Evolutionary conservation across 2,113 vertebrate genomes (phyloP), one percentile per base, ranked within the genome.

Genomic region (Dromas ardeola): DNA sequence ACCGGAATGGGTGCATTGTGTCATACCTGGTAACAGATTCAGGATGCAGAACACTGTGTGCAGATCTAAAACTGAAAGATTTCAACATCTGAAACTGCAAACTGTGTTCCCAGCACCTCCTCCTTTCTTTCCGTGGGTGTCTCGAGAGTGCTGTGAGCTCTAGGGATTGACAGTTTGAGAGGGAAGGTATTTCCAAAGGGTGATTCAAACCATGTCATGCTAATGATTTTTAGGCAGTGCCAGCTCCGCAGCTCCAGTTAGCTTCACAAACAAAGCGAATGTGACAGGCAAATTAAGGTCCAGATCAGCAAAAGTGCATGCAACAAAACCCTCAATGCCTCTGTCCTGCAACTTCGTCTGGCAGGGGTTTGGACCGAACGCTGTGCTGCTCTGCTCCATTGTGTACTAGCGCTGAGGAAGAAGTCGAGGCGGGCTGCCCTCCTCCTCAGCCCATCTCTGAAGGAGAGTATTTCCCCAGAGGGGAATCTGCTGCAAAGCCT

Each of bases 121-220:
- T 81, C 78, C 91, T 87, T 82, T 66, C 92, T 86, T 56, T 90
- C 58, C 88, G 94, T 94, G 78, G 71, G 93, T 90, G 93, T 94
- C 84, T 90, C 1, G 8, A 77, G 53, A 89, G 81, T 5, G 18
- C 86, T 66, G 89, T 10, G 52, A 96, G 81, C 77, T 77, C 47
- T 8, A 49, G 58, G 43, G 78, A 92, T 22, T 92, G 91, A 84
- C 78, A 88, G 62, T 30, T 79, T 73, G 89, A 94, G 67, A 91
- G 34, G 79, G 70, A 87, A 95, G 86, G 91, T 87, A 85, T 86
- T 90, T 96, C 91, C 81, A 93, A 84, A 61, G 49, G 73, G 13
- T 86, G 91, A 97, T 52, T 95, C 88, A 95, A 95, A 94, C 62
- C 11, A 38, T 29, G 94, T 32, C 52, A 91, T 4, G 14, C 67